Percentiles rank a stretch among this genome's conserved stretches.
These are phyloP conservation scores for Charadrius vociferus DNA, from an alignment of 2,113 vertebrate species.

Conservation along the genomic window DNA sequence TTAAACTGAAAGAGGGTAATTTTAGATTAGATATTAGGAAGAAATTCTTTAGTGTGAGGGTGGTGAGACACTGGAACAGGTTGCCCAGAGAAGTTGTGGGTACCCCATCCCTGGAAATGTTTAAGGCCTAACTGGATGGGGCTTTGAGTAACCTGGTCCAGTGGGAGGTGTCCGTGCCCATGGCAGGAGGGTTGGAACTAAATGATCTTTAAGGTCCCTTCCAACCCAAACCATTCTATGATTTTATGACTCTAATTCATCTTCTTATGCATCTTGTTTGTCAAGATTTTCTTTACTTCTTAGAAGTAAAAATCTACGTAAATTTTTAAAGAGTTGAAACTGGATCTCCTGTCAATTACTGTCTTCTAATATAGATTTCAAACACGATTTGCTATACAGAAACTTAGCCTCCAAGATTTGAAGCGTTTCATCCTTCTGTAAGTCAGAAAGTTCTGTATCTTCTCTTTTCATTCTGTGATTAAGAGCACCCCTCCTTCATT, in stretches of 20 bases:
- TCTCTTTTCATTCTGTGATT: not conserved
- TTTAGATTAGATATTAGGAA: not conserved
- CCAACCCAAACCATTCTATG: not conserved
- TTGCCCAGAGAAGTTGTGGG: not conserved
- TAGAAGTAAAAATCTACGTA: not conserved
- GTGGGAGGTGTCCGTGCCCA: not conserved
- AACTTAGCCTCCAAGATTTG: not conserved
- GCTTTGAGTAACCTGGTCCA: not conserved
- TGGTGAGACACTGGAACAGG: not conserved
- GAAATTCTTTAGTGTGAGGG: not conserved
- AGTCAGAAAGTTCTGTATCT: not conserved
- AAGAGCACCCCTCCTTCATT: not conserved
- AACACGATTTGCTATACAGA: not conserved
- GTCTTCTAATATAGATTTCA: not conserved
- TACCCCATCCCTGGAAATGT: not conserved
- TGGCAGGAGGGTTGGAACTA: not conserved
- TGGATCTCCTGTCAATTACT: not conserved
- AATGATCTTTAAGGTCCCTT: not conserved
- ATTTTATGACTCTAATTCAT: not conserved
- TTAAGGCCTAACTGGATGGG: not conserved
- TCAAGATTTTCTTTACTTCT: not conserved
- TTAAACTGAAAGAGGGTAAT: not conserved
- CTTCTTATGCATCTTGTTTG: not conserved
- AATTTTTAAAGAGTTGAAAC: not conserved
- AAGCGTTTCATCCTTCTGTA: not conserved